These are phyloP conservation scores for Rhagonycha fulva DNA, from an alignment of 2,888 invertebrate species.

Conservation along the genomic window DNA sequence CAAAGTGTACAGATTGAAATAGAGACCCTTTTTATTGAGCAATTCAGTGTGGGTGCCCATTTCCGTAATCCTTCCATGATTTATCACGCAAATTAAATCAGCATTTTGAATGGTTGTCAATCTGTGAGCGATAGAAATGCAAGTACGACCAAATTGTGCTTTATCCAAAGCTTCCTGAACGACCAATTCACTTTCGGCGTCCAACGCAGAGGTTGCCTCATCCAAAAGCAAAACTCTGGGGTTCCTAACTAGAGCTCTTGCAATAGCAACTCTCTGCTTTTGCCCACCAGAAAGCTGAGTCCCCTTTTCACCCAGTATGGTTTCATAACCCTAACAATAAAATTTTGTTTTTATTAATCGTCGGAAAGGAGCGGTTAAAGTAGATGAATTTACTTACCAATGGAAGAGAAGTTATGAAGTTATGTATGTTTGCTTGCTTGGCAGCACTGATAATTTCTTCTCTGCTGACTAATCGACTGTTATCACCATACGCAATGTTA, in stretches of 20 bases:
- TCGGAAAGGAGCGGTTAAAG: too few species aligned
- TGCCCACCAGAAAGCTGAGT: slow-evolving; percentile 85
- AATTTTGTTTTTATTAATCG: not conserved
- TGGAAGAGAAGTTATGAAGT: slow-evolving; percentile 75
- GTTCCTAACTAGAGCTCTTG: slow-evolving; percentile 80
- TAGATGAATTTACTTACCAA: slow-evolving; percentile 34
- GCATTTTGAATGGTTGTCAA: slow-evolving; percentile 63
- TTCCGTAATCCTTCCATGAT: slow-evolving; percentile 70
- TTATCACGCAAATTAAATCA: slow-evolving; percentile 73
- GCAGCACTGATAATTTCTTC: slow-evolving; percentile 72
- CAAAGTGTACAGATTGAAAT: too few species aligned
- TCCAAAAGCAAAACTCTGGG: slow-evolving; percentile 80
- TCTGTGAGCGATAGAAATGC: slow-evolving; percentile 69
- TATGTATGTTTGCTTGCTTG: slow-evolving; percentile 76
- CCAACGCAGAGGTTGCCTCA: slow-evolving; percentile 89
- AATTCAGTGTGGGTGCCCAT: slow-evolving; percentile 71
- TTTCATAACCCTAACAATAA: slow-evolving; percentile 70
- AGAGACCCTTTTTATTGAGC: slow-evolving; percentile 42
- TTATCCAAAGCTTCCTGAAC: slow-evolving; percentile 81
- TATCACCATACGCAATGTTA: slow-evolving; percentile 75
- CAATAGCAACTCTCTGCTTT: slow-evolving; percentile 89
- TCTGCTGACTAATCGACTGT: slow-evolving; percentile 57
- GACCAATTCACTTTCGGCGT: slow-evolving; percentile 82
- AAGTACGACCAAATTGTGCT: slow-evolving; percentile 75
- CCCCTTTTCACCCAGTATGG: slow-evolving; percentile 83